phyloP scores from a whole-genome alignment of 1,140 invertebrate genomes.

The Batillaria attramentaria region DNA sequence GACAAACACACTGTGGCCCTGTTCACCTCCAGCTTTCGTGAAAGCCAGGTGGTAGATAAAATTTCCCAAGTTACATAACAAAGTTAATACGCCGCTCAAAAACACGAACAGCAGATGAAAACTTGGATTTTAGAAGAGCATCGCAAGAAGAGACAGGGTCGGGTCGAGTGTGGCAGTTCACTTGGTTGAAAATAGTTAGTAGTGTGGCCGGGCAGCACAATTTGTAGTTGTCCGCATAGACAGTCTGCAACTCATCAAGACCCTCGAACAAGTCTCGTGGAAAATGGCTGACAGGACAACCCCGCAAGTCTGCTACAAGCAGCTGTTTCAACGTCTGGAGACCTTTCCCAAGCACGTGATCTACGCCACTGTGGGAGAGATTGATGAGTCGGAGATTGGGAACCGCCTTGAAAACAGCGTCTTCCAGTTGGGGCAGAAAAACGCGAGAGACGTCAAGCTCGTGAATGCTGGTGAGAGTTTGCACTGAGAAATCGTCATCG shows the following conservation, averaged over 20 bases:
- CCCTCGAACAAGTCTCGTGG: neutral
- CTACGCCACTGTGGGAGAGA: neutral
- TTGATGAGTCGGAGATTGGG: neutral
- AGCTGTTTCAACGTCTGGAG: neutral
- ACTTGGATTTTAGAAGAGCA: neutral
- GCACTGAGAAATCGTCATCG: neutral
- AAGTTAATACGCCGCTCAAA: neutral
- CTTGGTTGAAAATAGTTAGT: neutral
- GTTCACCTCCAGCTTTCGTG: neutral
- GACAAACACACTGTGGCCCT: conserved; percentile 37
- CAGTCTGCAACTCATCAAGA: neutral
- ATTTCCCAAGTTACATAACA: conserved; percentile 1
- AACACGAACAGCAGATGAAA: neutral
- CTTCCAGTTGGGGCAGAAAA: neutral
- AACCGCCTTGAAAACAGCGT: neutral
- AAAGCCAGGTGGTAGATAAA: conserved; percentile 29
- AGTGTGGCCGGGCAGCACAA: conserved; percentile 10
- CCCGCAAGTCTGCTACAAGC: neutral
- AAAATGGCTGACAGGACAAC: neutral
- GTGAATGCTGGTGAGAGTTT: neutral
- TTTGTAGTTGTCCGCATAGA: conserved; percentile 27
- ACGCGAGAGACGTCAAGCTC: neutral
- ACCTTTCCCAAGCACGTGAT: neutral
- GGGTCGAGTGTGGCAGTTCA: conserved; percentile 8
- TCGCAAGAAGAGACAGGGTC: conserved; percentile 19